Evolutionary conservation across 2,888 invertebrate species (phyloP).

Genomic region (Synanthedon formicaeformis): DNA sequence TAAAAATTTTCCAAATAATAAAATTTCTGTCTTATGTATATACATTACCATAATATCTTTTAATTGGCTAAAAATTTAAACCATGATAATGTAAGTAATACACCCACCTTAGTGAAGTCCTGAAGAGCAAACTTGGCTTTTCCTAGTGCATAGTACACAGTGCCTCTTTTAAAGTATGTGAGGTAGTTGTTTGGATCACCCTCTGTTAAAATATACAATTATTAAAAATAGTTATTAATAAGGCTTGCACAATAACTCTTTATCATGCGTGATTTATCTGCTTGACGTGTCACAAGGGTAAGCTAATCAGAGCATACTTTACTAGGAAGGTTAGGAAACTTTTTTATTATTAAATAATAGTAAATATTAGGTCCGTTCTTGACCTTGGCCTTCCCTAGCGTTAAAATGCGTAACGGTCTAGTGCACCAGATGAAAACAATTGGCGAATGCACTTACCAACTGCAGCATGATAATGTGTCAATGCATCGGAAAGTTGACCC

Average conservation of each 20-base stretch:
- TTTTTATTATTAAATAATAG: too few species aligned
- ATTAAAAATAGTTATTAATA: conserved; percentile 1
- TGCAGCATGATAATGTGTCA: conserved; percentile 97
- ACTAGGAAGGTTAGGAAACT: not conserved
- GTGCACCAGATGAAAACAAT: conserved; percentile 76
- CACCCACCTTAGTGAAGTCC: conserved; percentile 81
- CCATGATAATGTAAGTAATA: not conserved
- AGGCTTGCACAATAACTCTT: not conserved
- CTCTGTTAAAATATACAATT: conserved; percentile 71
- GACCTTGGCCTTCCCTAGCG: conserved; percentile 1
- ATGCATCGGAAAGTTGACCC: conserved; percentile 94
- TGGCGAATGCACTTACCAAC: conserved; percentile 94
- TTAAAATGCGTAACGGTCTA: conserved; percentile 1
- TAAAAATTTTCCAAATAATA: too few species aligned
- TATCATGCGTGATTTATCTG: not conserved
- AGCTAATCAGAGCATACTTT: not conserved
- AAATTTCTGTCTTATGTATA: too few species aligned
- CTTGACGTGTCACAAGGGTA: not conserved
- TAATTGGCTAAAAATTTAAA: too few species aligned
- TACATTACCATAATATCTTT: too few species aligned
- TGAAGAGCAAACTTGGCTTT: conserved; percentile 95
- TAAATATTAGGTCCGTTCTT: not conserved
- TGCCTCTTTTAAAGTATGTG: conserved; percentile 95
- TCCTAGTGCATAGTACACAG: conserved; percentile 94
- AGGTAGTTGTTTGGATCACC: conserved; percentile 96